Percentiles rank a stretch among this genome's conserved stretches.
Evolutionary conservation across 2,888 invertebrate genomes (phyloP).

Genomic region (Pseudococcus viburni): DNA sequence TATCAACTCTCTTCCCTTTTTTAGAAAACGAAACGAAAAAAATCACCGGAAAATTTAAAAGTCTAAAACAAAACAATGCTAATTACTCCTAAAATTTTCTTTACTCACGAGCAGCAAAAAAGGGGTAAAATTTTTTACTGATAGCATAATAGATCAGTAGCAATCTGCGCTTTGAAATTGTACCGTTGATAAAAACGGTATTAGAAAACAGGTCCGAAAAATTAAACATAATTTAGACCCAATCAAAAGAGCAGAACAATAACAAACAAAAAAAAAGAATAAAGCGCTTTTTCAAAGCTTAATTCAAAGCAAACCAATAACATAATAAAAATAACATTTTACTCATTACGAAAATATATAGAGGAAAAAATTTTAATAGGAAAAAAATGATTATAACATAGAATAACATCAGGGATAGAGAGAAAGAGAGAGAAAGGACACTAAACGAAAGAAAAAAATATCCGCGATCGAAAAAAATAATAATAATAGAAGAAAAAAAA

Average conservation of each 20-base stretch:
- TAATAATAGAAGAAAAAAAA: neutral
- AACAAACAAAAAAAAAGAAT: neutral
- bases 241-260: neutral
- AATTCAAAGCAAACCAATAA: neutral
- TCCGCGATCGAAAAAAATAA: constrained; percentile 11
- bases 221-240: neutral
- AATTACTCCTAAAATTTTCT: neutral
- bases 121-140: neutral
- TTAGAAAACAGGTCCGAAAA: neutral
- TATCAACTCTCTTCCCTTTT: neutral
- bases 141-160: neutral
- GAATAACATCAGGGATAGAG: constrained; percentile 25
- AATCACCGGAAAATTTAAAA: neutral
- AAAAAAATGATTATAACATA: neutral
- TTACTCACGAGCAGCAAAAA: neutral
- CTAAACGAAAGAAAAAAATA: neutral
- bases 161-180: neutral
- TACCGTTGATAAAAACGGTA: neutral
- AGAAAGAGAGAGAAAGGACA: neutral
- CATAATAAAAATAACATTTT: neutral
- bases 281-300: neutral
- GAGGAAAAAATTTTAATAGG: constrained; percentile 19
- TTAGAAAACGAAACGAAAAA: neutral
- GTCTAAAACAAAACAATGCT: neutral
- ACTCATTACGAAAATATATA: constrained; percentile 3